These are phyloP conservation scores for Siniperca obscura DNA, from an alignment of 2,797 vertebrate species.

Conservation along the genomic window DNA sequence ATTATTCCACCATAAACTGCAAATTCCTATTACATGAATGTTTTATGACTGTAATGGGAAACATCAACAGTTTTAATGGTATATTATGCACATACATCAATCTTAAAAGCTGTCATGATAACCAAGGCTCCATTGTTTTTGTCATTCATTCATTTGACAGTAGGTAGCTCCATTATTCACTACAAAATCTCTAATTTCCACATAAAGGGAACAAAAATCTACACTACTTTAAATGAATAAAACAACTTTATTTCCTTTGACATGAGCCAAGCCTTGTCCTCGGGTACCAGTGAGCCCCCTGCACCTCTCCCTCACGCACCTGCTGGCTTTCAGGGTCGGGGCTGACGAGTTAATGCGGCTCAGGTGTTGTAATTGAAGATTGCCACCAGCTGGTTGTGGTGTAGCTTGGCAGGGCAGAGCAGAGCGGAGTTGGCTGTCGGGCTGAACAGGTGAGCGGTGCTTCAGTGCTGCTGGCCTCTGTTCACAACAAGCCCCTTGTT, in stretches of 20 bases:
- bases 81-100: conserved; percentile 19
- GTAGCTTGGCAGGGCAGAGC: conserved; percentile 71
- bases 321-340: conserved; percentile 59
- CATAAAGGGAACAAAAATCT: conserved; percentile 9
- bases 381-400: conserved; percentile 77
- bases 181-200: conserved; percentile 8
- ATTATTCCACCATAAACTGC: conserved; percentile 31
- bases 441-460: conserved; percentile 75
- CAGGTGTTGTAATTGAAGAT: conserved; percentile 82
- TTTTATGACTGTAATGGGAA: conserved; percentile 47
- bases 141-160: not conserved
- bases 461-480: conserved; percentile 67
- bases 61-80: conserved; percentile 35
- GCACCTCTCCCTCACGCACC: conserved; percentile 51
- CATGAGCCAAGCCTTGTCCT: conserved; percentile 37
- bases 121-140: conserved; percentile 9
- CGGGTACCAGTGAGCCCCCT: conserved; percentile 23
- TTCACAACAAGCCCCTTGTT: conserved; percentile 74
- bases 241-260: conserved; percentile 46
- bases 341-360: conserved; percentile 72
- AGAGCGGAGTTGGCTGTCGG: conserved; percentile 57
- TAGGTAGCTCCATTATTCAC: conserved; percentile 20
- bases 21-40: conserved; percentile 39
- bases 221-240: conserved; percentile 39
- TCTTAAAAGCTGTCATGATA: conserved; percentile 19